Evolutionary conservation across 2,113 vertebrate species (phyloP).

Genomic region (Alosa alosa): DNA sequence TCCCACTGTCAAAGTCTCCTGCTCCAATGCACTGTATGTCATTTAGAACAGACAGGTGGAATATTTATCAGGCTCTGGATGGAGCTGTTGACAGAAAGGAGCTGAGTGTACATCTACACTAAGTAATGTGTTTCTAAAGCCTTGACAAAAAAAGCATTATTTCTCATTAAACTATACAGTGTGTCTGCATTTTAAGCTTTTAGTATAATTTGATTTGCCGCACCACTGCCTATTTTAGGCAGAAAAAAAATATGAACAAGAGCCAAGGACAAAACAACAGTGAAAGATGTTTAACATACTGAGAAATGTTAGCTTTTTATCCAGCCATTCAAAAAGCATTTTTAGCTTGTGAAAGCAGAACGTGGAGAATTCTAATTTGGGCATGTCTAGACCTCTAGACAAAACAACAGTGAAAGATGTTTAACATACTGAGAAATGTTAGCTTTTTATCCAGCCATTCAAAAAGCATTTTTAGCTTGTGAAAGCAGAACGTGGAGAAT

Average conservation of each 20-base stretch:
- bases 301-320: background rate
- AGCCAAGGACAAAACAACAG: background rate
- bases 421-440: background rate
- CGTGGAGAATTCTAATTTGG: background rate
- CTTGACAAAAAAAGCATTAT: background rate
- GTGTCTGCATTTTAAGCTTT: background rate
- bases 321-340: background rate
- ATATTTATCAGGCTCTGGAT: background rate
- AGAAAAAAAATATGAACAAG: background rate
- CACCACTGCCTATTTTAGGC: background rate
- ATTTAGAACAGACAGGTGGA: background rate
- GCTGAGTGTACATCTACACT: background rate
- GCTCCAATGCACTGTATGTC: background rate
- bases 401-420: background rate
- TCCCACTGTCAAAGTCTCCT: background rate
- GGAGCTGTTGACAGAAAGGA: background rate
- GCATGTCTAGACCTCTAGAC: constrained; percentile 6
- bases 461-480: background rate
- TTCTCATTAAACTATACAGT: background rate
- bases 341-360: background rate
- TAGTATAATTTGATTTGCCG: background rate
- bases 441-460: background rate
- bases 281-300: background rate
- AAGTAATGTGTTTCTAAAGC: background rate
- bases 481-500: background rate